Percentiles rank a stretch among this genome's conserved stretches.
Conservation (phyloP, 1,140 invertebrate species). For the Eufriesea mexicana region DNA sequence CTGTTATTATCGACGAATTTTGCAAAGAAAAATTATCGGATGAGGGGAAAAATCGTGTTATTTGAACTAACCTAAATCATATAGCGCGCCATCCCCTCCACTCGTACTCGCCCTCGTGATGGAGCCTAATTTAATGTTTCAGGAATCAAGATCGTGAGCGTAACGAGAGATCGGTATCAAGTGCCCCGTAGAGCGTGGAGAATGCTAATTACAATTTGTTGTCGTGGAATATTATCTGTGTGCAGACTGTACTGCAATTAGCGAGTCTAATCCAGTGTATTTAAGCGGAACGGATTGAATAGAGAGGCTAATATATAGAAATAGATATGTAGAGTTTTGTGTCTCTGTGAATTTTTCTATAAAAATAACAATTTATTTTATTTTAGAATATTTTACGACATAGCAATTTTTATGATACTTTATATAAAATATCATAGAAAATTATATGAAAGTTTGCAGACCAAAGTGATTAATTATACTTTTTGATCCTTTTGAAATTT, state of each 20-base stretch:
- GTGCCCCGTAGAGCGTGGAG: background rate
- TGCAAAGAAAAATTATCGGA: too few relatives aligned
- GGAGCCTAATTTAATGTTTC: constrained; percentile 62
- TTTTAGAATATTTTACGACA: too few relatives aligned
- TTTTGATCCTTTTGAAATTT: too few relatives aligned
- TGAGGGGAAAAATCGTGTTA: too few relatives aligned
- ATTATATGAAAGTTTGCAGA: too few relatives aligned
- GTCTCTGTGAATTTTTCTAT: too few relatives aligned
- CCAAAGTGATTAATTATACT: too few relatives aligned
- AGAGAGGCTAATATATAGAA: background rate
- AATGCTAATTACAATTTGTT: constrained; percentile 35
- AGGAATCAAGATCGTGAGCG: constrained; percentile 53
- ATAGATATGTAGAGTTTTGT: too few relatives aligned
- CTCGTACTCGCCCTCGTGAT: constrained; percentile 55
- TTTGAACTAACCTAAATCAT: constrained; percentile 44
- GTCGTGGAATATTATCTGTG: background rate
- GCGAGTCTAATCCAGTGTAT: background rate
- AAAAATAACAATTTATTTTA: too few relatives aligned
- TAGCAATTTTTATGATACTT: too few relatives aligned
- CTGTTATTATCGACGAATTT: too few relatives aligned
- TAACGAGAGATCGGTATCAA: constrained; percentile 60
- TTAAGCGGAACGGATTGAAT: background rate
- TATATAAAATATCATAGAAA: too few relatives aligned
- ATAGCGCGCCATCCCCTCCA: constrained; percentile 44
- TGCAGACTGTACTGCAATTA: background rate